Evolutionary conservation across 92 coral and sea anemone species (phyloP).

Genomic region (Diadumene lineata): DNA sequence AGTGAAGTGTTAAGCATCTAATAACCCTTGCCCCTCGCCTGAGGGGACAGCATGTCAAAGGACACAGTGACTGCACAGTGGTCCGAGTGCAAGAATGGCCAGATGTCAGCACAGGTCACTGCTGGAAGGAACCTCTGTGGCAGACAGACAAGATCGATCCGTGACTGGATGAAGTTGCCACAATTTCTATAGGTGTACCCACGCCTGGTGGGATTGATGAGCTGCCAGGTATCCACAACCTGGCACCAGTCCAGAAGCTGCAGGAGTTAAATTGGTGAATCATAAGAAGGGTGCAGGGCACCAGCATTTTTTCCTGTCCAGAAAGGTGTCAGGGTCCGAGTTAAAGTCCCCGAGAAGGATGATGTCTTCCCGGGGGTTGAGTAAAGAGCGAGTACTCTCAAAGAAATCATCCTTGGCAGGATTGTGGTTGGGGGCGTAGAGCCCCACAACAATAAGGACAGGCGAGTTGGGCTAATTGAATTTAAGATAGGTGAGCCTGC

Average conservation of each 20-base stretch:
- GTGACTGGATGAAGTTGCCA: background rate
- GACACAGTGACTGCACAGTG: background rate
- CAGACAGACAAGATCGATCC: constrained; percentile 22
- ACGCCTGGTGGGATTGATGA: background rate
- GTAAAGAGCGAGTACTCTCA: background rate
- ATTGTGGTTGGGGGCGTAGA: constrained; percentile 47
- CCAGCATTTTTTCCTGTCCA: constrained; percentile 1
- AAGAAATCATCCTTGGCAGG: constrained; percentile 17
- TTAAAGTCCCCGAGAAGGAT: constrained; percentile 32
- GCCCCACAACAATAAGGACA: background rate
- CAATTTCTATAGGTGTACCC: constrained; percentile 23
- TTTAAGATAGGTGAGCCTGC: constrained; percentile 13
- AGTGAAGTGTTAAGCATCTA: constrained; percentile 26
- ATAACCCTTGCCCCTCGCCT: constrained; percentile 7
- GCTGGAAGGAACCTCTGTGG: constrained; percentile 12
- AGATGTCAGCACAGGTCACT: background rate
- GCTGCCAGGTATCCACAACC: constrained; percentile 44
- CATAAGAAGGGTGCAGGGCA: background rate
- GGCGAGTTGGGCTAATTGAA: background rate
- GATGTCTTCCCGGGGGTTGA: constrained; percentile 24
- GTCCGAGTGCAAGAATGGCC: constrained; percentile 16
- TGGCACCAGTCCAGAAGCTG: constrained; percentile 3
- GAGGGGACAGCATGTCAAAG: background rate
- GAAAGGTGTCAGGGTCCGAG: background rate
- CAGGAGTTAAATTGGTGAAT: background rate